phyloP scores from a whole-genome alignment of 2,113 vertebrate species.

The Cyphomyrus plagiostoma region DNA sequence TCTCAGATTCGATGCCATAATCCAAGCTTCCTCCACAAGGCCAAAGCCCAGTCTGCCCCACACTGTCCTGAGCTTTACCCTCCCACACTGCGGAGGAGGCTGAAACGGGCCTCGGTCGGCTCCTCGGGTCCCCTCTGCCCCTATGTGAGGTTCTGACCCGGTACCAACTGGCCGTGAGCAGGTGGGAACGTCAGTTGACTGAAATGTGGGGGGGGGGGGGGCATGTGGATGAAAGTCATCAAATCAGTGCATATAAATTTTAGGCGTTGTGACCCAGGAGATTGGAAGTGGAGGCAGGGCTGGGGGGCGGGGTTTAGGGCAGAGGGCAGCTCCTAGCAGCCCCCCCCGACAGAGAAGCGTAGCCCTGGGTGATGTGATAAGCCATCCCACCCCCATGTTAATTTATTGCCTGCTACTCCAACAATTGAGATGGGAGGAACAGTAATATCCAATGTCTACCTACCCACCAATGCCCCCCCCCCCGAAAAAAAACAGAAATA shows the following conservation, averaged over 20 bases:
- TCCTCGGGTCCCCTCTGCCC: background rate
- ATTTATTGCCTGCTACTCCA: slow-evolving; percentile 68
- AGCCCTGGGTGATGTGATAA: slow-evolving; percentile 47
- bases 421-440: slow-evolving; percentile 55
- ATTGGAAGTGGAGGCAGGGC: background rate
- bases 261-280: slow-evolving; percentile 44
- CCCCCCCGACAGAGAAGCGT: slow-evolving; percentile 3
- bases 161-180: background rate
- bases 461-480: slow-evolving; percentile 51
- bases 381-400: slow-evolving; percentile 49
- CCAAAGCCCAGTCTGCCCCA: background rate
- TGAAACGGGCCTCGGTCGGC: background rate
- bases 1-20: background rate
- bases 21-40: background rate
- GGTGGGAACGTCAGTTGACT: background rate
- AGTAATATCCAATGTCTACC: slow-evolving; percentile 64
- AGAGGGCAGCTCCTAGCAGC: slow-evolving; percentile 36
- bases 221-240: slow-evolving; percentile 34
- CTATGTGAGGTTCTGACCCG: background rate
- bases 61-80: background rate
- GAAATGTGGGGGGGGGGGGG: background rate
- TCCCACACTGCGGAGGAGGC: background rate
- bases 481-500: slow-evolving; percentile 59
- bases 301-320: slow-evolving; percentile 17
- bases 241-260: slow-evolving; percentile 42